Conservation (phyloP, 2,888 invertebrate species). For the Trimorus sp. region DNA sequence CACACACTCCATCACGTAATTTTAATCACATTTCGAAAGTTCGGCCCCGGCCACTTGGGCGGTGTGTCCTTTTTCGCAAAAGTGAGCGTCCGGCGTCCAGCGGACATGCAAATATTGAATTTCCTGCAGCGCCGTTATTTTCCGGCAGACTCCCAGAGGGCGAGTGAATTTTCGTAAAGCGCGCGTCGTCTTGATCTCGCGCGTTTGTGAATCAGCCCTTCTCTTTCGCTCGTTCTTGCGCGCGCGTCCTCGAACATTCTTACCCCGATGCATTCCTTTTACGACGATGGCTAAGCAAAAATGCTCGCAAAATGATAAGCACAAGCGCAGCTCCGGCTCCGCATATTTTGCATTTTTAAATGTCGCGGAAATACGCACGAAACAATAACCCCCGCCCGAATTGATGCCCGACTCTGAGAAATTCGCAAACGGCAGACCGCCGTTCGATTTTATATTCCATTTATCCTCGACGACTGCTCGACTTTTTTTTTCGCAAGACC, state of each 20-base stretch:
- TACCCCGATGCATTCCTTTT: conserved; percentile 62
- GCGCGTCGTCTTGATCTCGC: conserved; percentile 44
- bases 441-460: neutral
- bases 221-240: neutral
- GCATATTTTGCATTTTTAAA: conserved; percentile 60
- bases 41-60: conserved; percentile 14
- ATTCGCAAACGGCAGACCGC: neutral
- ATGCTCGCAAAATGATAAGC: conserved; percentile 51
- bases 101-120: conserved; percentile 66
- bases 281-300: conserved; percentile 54
- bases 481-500: neutral
- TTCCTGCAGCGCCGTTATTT: conserved; percentile 50
- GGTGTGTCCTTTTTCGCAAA: conserved; percentile 5
- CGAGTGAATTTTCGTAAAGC: conserved; percentile 57
- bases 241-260: conserved; percentile 54
- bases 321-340: conserved; percentile 17
- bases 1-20: neutral
- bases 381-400: conserved; percentile 34
- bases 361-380: conserved; percentile 32
- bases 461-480: neutral
- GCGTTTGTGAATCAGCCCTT: conserved; percentile 7
- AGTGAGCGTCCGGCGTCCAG: neutral
- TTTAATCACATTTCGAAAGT: conserved; percentile 18
- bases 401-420: neutral
- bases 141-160: no score